Evolutionary conservation across 2,888 invertebrate genomes (phyloP).

Genomic region (Lissonota sp.): DNA sequence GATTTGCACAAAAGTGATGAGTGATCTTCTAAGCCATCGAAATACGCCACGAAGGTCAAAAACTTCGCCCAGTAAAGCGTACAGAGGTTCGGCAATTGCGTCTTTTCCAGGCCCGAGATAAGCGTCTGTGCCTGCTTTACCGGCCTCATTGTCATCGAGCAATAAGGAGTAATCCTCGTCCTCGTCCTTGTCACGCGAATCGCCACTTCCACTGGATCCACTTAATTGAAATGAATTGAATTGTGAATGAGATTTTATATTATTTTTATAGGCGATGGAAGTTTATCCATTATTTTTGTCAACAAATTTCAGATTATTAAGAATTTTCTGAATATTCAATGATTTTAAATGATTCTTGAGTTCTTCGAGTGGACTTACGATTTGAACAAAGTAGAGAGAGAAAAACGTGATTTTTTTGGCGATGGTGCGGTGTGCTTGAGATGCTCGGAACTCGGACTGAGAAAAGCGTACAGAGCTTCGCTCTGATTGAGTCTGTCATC

Average conservation of each 20-base stretch:
- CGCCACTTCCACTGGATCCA: slow-evolving; percentile 86
- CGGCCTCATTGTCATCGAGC: slow-evolving; percentile 86
- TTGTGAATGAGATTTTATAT: too few species aligned
- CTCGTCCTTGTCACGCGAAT: slow-evolving; percentile 90
- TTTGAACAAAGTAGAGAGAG: slow-evolving; percentile 93
- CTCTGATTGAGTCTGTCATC: slow-evolving; percentile 94
- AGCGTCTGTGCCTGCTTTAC: slow-evolving; percentile 81
- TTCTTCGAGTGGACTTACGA: slow-evolving; percentile 85
- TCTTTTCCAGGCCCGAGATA: slow-evolving; percentile 87
- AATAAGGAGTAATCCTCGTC: slow-evolving; percentile 93
- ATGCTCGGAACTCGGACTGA: slow-evolving; percentile 96
- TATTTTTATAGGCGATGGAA: too few species aligned
- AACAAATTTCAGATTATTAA: too few species aligned
- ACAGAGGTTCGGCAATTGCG: slow-evolving; percentile 96
- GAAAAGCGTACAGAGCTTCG: slow-evolving; percentile 95
- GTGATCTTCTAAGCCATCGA: slow-evolving; percentile 93
- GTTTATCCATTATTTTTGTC: too few species aligned
- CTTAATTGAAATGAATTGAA: background rate
- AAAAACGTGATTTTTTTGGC: slow-evolving; percentile 94
- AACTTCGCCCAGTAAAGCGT: slow-evolving; percentile 93
- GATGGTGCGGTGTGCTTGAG: slow-evolving; percentile 91
- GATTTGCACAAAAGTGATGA: slow-evolving; percentile 96
- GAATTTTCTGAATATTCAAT: too few species aligned
- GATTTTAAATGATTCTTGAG: too few species aligned
- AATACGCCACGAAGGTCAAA: slow-evolving; percentile 96